Base-by-base conservation (phyloP, 92 coral and sea anemone genomes). In the Parazoanthus darwini region DNA sequence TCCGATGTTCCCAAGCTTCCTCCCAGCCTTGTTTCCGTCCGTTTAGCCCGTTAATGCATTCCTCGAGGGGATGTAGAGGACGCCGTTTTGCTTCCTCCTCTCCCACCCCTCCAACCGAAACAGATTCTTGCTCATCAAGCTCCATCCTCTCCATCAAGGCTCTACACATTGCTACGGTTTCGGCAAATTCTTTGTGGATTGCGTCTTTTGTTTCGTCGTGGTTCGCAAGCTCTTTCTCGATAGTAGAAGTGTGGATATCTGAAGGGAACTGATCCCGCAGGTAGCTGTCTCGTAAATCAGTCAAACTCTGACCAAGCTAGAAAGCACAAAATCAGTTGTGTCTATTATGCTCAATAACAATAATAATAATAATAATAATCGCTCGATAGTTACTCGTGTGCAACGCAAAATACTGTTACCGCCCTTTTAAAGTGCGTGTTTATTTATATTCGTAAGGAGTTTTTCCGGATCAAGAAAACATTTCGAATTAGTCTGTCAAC, bases 141-240 rank as follows among this genome's bases (percentile, higher is more conserved):
- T 88, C 90, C 93, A 96, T 91, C 88, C 99, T 93, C 88, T 94
- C 93, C 85, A 96, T 90, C 93, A 93, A 90, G 22, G 96, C 95
- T 85, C 86, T 91, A 39, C 94, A 96, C 95, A 96, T 95, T 63
- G 96, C 93, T 81, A 96, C 94, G 6, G 99, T 95, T 82, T 96
- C 96, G 38, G 94, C 85, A 92, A 92, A 95, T 51, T 92, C 97
- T 88, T 91, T 92, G 91, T 91, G 87, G 80, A 96, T 91, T 23
- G 92, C 91, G 5, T 96, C 89, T 83, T 88, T 91, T 77, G 96
- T 96, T 63, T 93, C 98, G 56, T 93, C 87, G 86, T 96, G 99
- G 0, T 92, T 90, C 22, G 91, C 87, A 75, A 96, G 80, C 50
- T 90, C 94, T 74, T 90, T 88, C 70, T 91, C 95, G 37, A 93